Evolutionary conservation across 1,140 invertebrate species (phyloP).

Genomic region (Drosophila leontia): DNA sequence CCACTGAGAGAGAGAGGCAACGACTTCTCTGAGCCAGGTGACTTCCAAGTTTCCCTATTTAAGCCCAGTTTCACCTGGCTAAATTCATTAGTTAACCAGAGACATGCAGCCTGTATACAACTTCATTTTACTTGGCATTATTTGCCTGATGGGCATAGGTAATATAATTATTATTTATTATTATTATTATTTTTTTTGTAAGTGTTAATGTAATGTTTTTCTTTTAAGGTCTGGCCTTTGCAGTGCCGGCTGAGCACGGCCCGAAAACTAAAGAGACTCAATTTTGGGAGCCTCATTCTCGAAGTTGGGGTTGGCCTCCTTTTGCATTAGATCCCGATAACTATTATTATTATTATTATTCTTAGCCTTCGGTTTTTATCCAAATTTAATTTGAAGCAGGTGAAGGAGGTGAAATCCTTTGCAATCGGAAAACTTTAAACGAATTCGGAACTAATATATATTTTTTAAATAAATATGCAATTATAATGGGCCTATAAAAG

Average conservation of each 20-base stretch:
- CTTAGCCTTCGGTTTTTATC: neutral
- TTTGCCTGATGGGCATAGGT: constrained; percentile 7
- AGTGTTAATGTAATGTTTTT: neutral
- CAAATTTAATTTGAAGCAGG: neutral
- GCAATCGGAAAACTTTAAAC: neutral
- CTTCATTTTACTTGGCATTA: constrained; percentile 3
- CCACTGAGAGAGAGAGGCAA: neutral
- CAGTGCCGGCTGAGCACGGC: too few relatives aligned
- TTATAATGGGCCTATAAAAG: neutral
- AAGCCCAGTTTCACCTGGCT: neutral
- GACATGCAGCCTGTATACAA: constrained; percentile 8
- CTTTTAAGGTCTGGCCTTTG: neutral
- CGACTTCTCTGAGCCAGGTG: neutral
- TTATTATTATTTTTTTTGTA: neutral
- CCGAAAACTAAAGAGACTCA: too few relatives aligned
- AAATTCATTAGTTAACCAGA: constrained; percentile 2
- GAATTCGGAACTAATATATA: neutral
- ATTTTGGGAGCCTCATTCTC: too few relatives aligned
- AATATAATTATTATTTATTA: too few relatives aligned
- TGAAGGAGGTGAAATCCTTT: neutral
- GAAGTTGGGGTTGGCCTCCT: too few relatives aligned
- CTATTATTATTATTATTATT: too few relatives aligned
- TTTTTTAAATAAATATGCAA: neutral
- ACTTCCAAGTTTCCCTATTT: neutral
- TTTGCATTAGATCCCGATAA: too few relatives aligned